Base-by-base conservation (phyloP, 2,888 invertebrate species). In the Ariolimax columbianus region DNA sequence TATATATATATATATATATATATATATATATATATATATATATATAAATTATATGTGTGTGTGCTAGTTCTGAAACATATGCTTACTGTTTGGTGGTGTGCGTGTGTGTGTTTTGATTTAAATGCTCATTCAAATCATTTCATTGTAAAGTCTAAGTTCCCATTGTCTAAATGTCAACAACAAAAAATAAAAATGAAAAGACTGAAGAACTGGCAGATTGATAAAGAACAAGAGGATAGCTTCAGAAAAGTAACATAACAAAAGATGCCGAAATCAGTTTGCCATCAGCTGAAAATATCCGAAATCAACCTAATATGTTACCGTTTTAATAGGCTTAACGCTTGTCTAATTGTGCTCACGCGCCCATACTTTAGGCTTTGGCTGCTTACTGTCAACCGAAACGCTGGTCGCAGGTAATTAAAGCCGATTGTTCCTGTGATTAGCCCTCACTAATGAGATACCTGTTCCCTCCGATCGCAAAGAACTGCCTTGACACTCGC, bases 341-440 rank as follows among this genome's bases (percentile, higher is more conserved):
- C 82, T 70, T 75, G 82, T 59, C 82, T 75, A 82, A 75, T 82
- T 73, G 77, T 72, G 55, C 75, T 55, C 82, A 63, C 77, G 82
- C 59, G 66, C 43, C 75, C 73, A 73, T 82, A 59, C 63, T 63
- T 82, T 72, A 82, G 75, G 77, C 70, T 82, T 63, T 77, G 75
- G 40, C 40, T 38, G 75, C 82, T 82, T 75, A 82, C 82, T 73
- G 82, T 82, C 82, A 82, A 40, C 26, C n/a, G 30, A 72, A 36
- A 36, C 73, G 82, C 75, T 36, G 75, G 47, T 55, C 26, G 73
- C 81, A 55, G 81, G 81, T 82, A 82, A 82, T 82, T 82, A 82
- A 82, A 82, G 63, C 82, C 82, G 82, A 82, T 82, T 82, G 75
- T 72, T 72, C 78, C 40, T 63, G 59, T 78, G 78, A 78, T 78